Conservation (phyloP, 1,140 invertebrate genomes). For the Sycophila sp. region DNA sequence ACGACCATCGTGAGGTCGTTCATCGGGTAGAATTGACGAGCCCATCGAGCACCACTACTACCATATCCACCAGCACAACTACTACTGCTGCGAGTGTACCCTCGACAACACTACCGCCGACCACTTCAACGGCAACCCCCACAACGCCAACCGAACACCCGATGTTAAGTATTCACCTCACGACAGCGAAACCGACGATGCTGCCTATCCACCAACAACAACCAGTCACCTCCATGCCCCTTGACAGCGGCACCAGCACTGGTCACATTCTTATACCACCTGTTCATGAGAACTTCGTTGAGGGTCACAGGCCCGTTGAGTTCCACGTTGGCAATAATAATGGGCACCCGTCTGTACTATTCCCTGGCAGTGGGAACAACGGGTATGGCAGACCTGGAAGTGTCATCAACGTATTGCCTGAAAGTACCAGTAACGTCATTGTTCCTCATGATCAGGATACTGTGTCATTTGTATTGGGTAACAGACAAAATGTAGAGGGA, state of each 20-base stretch:
- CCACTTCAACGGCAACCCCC: background rate
- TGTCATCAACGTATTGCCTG: constrained; percentile 47
- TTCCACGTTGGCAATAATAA: background rate
- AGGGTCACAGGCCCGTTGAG: constrained; percentile 33
- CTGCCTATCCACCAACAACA: background rate
- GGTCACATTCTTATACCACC: background rate
- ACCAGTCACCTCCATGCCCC: constrained; percentile 51
- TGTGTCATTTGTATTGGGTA: constrained; percentile 72
- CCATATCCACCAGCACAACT: constrained; percentile 8
- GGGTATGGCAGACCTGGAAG: constrained; percentile 38
- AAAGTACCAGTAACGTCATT: constrained; percentile 72
- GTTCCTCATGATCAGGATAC: constrained; percentile 73
- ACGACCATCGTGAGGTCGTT: too few species aligned
- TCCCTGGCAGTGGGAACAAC: constrained; percentile 24
- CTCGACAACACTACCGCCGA: background rate
- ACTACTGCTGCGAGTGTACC: too few species aligned
- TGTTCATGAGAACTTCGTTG: constrained; percentile 45
- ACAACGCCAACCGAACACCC: constrained; percentile 4
- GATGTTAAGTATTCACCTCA: background rate
- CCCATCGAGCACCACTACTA: background rate
- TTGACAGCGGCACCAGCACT: constrained; percentile 42
- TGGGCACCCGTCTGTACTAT: constrained; percentile 32
- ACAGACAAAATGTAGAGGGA: constrained; percentile 70
- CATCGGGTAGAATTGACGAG: too few species aligned
- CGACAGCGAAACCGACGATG: background rate